Conservation (phyloP, 1,140 invertebrate species). For the Zophobas atratus region DNA sequence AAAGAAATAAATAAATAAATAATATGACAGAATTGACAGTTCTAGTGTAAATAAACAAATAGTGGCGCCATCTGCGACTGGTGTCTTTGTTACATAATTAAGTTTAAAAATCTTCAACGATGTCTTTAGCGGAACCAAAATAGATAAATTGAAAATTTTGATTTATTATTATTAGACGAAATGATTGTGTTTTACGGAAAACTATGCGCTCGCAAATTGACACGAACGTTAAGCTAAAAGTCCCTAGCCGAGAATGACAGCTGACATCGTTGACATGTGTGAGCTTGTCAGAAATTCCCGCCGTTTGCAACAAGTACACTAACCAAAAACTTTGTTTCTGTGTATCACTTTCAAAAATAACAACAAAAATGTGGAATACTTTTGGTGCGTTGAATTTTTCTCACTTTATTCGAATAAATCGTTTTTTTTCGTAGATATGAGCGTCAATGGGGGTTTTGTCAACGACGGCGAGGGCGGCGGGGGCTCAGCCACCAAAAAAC, state of each 20-base stretch:
- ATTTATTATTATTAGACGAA: background rate
- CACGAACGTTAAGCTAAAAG: background rate
- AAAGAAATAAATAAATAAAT: too few species aligned
- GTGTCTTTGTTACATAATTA: too few species aligned
- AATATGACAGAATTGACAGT: background rate
- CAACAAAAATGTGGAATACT: background rate
- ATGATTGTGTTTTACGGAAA: background rate
- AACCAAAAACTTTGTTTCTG: background rate
- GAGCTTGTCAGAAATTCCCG: slow-evolving; percentile 5
- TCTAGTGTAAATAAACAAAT: background rate
- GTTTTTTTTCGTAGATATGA: slow-evolving; percentile 3
- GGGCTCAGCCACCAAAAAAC: slow-evolving; percentile 50
- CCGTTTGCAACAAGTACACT: background rate
- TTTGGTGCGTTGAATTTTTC: background rate
- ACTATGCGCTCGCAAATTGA: too few species aligned
- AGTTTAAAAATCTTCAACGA: too few species aligned
- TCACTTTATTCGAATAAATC: background rate
- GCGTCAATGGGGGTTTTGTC: slow-evolving; percentile 4
- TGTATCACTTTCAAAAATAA: background rate
- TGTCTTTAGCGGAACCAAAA: too few species aligned
- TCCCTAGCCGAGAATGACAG: background rate
- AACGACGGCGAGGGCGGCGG: background rate
- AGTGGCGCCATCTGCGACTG: too few species aligned
- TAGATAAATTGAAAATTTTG: too few species aligned
- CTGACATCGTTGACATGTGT: background rate